Conservation (phyloP, 2,797 vertebrate species). For the Clarias platycephalus region DNA sequence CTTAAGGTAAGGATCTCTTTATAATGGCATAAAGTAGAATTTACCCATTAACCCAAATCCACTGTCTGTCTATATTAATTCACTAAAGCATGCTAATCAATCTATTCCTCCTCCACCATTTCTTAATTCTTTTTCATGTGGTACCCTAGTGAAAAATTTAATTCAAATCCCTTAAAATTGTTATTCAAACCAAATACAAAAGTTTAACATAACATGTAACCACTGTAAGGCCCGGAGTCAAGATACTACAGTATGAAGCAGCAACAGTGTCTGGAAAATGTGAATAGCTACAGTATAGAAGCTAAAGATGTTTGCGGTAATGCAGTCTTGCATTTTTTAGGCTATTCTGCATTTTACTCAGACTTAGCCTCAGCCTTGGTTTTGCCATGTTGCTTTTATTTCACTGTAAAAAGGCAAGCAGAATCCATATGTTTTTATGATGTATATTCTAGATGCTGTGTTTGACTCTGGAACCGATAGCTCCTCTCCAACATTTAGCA, state of each 20-base stretch:
- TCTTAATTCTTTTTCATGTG: neutral
- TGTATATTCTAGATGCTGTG: slow-evolving; percentile 65
- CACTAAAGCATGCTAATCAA: neutral
- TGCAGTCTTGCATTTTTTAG: slow-evolving; percentile 10
- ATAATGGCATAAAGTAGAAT: neutral
- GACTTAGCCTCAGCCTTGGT: neutral
- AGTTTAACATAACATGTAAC: neutral
- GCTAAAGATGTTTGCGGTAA: neutral
- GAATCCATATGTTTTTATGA: slow-evolving; percentile 38
- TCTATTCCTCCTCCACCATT: neutral
- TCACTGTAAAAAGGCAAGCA: slow-evolving; percentile 11
- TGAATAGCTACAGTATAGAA: neutral
- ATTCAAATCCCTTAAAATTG: neutral
- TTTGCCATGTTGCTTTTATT: slow-evolving; percentile 4
- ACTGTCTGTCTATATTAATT: neutral
- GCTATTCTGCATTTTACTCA: slow-evolving; percentile 31
- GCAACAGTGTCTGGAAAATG: neutral
- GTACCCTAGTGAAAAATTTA: neutral
- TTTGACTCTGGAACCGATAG: slow-evolving; percentile 68
- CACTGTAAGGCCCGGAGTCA: neutral
- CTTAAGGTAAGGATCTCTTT: neutral
- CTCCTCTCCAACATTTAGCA: slow-evolving; percentile 60
- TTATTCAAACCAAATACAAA: neutral
- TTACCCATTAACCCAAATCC: neutral
- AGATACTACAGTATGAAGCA: neutral